Base-by-base conservation (phyloP, 2,113 vertebrate species). In the Rhea pennata region DNA sequence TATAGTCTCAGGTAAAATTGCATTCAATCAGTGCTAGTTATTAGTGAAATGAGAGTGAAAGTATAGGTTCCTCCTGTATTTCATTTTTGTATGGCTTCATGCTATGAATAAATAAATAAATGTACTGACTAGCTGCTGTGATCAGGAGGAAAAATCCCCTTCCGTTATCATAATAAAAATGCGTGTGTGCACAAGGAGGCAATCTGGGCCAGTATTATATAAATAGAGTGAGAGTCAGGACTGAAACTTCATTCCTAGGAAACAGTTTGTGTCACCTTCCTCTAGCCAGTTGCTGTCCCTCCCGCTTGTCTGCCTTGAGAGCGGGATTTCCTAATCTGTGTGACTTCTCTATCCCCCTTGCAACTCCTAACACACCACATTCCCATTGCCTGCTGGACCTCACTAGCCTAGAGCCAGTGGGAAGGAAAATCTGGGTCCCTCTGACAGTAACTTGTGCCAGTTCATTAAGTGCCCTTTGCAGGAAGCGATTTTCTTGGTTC, bases 1-100 rank as follows among this genome's bases (percentile, higher is more conserved):
- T 99, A 99, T 97, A 99, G 99, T 94, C 98, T 99, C 97, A 98
- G 99, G 99, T 99, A 97, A 98, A 86, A 54, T 66, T 76, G 72
- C 84, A 39, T 72, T 87, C 0, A 0, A 12, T 77, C 64, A 71
- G 19, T 29, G 87, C 1, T 58, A 89, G 40, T 78, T 88, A 13
- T 87, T 72, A 80, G 69, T 50, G 77, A n/a, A 70, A 61, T 44
- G 72, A 62, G n/a, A 94, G 22, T n/a, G 54, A 90, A 87, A 87
- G 44, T 1, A 29, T 58, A 16, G 56, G 1, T 3, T 64, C 74
- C 92, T 93, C 53, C 33, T 48, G 14, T 71, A 26, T 72, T 76
- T n/a, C 77, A 40, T 9, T 94, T 79, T 42, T 33, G 36, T 65
- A 76, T 71, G 40, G 71, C n/a, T 91, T 80, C 36, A 54, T 11